Conservation (phyloP, 2,797 vertebrate genomes). For the Stomatorhinus walkeri region DNA sequence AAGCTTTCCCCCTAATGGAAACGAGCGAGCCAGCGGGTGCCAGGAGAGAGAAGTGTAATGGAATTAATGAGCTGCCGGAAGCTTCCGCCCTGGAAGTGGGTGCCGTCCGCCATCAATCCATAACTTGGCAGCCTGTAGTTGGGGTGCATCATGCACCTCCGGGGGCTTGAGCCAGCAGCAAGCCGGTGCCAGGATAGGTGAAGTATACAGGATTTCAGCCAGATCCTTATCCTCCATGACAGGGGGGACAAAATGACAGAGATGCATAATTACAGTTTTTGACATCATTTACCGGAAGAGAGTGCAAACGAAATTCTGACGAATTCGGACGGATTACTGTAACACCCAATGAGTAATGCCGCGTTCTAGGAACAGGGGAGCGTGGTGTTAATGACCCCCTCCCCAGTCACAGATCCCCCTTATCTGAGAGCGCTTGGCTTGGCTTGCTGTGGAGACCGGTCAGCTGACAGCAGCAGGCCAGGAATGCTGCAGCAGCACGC, state of each 20-base stretch:
- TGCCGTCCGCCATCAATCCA: background rate
- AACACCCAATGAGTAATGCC: background rate
- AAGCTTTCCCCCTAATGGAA: background rate
- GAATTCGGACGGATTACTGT: background rate
- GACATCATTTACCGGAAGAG: slow-evolving; percentile 4
- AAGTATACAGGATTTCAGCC: background rate
- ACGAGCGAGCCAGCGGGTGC: background rate
- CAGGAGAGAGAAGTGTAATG: background rate
- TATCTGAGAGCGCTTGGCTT: background rate
- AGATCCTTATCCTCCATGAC: background rate
- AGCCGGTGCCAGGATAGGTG: background rate
- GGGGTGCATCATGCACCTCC: background rate
- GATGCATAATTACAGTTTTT: background rate
- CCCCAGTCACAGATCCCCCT: background rate
- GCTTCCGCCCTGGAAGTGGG: background rate
- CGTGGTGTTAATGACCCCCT: background rate
- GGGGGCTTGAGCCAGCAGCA: background rate
- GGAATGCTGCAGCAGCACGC: background rate
- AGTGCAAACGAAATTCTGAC: background rate
- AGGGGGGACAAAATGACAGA: background rate
- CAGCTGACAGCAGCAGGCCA: background rate
- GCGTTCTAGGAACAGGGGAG: background rate
- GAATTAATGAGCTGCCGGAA: background rate
- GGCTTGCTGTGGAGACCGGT: background rate
- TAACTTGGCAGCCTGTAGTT: background rate